phyloP scores from a whole-genome alignment of 2,113 vertebrate species.

The Tautogolabrus adspersus region DNA sequence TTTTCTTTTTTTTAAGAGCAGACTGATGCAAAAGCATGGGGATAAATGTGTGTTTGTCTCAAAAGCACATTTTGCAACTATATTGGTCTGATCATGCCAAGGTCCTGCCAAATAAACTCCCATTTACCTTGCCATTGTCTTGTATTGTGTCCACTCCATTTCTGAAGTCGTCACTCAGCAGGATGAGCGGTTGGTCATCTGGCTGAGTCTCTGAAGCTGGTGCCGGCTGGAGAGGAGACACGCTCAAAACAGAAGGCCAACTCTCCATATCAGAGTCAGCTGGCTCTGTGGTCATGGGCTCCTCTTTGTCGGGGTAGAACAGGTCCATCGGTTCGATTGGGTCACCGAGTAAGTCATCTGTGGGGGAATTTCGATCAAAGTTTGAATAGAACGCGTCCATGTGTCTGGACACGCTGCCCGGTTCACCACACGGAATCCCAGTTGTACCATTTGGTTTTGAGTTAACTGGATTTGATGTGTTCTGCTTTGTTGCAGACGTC shows the following conservation, averaged over 20 bases:
- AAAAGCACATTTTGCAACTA: no score
- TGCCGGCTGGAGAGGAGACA: conserved; percentile 81
- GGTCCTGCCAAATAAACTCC: background rate
- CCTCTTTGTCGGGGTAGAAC: conserved; percentile 79
- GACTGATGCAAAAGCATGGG: no score
- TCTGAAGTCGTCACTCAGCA: conserved; percentile 36
- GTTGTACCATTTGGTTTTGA: background rate
- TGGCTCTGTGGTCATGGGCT: conserved; percentile 47
- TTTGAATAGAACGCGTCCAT: conserved; percentile 32
- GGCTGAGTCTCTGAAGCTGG: conserved; percentile 55
- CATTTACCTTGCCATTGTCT: conserved; percentile 38
- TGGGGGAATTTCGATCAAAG: conserved; percentile 22
- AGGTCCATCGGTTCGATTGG: conserved; percentile 74
- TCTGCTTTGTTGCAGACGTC: background rate
- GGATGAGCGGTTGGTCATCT: conserved; percentile 19
- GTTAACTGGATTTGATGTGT: background rate
- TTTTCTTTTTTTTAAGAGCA: no score
- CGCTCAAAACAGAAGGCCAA: conserved; percentile 73
- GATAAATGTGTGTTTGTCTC: no score
- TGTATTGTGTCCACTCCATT: background rate
- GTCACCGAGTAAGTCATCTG: conserved; percentile 41
- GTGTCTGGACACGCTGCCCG: conserved; percentile 3
- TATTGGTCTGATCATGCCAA: background rate
- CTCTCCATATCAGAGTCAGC: conserved; percentile 59
- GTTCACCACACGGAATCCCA: background rate